A percentile compares a stretch with the other conserved stretches of the same genome.
Conservation (phyloP, 2,113 vertebrate genomes). For the Prolemur simus region DNA sequence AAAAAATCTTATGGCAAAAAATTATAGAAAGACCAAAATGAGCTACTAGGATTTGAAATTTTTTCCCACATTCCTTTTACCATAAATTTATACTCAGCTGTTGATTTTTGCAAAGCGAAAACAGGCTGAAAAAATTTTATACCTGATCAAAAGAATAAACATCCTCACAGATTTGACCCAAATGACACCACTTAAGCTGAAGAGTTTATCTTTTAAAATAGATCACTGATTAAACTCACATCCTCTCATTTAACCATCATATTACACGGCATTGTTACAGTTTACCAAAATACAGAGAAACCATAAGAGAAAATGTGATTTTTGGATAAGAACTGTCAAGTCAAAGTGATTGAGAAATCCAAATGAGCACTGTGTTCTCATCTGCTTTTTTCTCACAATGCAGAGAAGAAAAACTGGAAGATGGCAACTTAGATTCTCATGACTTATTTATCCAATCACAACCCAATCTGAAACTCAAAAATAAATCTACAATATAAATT, state of each 20-base stretch:
- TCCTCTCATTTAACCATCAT: neutral
- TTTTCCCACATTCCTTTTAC: neutral
- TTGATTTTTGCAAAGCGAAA: constrained; percentile 23
- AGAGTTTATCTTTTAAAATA: constrained; percentile 13
- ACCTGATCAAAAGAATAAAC: neutral
- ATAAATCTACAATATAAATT: neutral
- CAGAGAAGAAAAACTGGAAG: neutral
- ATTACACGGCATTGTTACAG: neutral
- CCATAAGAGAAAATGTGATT: constrained; percentile 2
- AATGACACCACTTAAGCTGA: neutral
- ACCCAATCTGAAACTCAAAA: constrained; percentile 15
- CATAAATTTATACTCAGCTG: neutral
- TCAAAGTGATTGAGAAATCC: neutral
- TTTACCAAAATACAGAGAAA: constrained; percentile 9
- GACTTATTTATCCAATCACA: neutral
- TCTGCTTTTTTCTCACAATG: neutral
- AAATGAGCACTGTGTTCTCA: neutral
- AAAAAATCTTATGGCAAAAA: neutral
- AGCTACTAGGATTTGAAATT: neutral
- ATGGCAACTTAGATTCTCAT: neutral
- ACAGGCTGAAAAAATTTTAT: neutral
- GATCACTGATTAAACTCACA: neutral
- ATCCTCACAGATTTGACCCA: neutral
- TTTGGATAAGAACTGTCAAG: neutral
- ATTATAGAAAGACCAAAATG: neutral